A percentile compares a stretch with the other conserved stretches of the same genome.
These are phyloP conservation scores for Saturnia japonica DNA, from an alignment of 2,888 invertebrate species.

Conservation along the genomic window DNA sequence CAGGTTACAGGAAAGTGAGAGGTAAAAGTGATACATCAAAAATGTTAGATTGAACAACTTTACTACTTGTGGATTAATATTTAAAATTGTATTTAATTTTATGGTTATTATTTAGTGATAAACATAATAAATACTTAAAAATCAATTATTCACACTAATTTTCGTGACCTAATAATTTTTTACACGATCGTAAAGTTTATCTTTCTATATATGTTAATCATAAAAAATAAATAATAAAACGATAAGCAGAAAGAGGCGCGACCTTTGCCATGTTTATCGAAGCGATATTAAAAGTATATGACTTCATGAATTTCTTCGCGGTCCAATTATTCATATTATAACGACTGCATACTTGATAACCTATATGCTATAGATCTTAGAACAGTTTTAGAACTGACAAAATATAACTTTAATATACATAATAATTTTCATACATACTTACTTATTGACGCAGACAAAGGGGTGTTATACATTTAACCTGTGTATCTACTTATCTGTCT, in stretches of 20 bases:
- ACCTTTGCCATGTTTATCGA: conserved; percentile 44
- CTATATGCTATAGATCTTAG: conserved; percentile 42
- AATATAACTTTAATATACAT: neutral
- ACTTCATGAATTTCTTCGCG: conserved; percentile 57
- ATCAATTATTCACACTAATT: conserved; percentile 16
- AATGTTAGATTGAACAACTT: neutral
- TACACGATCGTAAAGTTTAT: conserved; percentile 19
- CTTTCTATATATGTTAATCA: conserved; percentile 12
- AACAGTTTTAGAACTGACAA: conserved; percentile 23
- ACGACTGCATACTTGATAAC: conserved; percentile 57
- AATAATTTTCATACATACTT: too few relatives aligned
- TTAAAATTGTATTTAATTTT: neutral
- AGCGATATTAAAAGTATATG: conserved; percentile 48
- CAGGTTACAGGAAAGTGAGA: too few relatives aligned
- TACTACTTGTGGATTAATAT: neutral
- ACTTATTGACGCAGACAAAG: too few relatives aligned
- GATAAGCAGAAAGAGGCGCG: conserved; percentile 24
- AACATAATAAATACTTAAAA: conserved; percentile 10
- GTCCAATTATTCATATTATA: conserved; percentile 51
- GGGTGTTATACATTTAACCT: too few relatives aligned
- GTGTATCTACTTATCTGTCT: too few relatives aligned
- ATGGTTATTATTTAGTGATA: conserved; percentile 9
- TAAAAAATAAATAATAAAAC: conserved; percentile 20
- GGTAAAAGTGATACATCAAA: too few relatives aligned
- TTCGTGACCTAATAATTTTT: conserved; percentile 20